Percentiles rank a stretch among this genome's conserved stretches.
Conservation (phyloP, 2,888 invertebrate genomes). For the Xestia rhomboidea region DNA sequence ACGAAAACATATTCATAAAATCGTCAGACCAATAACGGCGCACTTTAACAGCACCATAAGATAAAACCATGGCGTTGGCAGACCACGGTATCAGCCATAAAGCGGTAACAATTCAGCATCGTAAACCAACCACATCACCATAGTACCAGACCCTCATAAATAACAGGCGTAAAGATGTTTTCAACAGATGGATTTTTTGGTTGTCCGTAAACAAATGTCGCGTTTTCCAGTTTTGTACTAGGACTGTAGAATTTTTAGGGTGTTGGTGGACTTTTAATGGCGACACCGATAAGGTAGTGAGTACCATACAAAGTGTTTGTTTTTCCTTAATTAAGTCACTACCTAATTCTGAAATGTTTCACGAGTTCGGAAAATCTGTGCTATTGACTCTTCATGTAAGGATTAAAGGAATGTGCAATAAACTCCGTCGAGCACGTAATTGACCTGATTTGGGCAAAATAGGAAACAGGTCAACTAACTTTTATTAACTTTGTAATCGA, state of each 20-base stretch:
- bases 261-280: constrained; percentile 21
- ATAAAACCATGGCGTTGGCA: constrained; percentile 62
- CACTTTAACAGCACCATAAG: constrained; percentile 65
- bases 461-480: constrained; percentile 32
- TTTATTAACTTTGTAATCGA: constrained; percentile 32
- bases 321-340: neutral
- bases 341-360: constrained; percentile 10
- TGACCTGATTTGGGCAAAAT: constrained; percentile 27
- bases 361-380: neutral
- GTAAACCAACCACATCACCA: constrained; percentile 75
- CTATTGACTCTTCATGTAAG: constrained; percentile 1
- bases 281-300: constrained; percentile 1
- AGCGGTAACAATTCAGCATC: constrained; percentile 76
- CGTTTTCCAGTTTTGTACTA: constrained; percentile 49
- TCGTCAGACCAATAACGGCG: constrained; percentile 62
- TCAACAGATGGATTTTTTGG: constrained; percentile 66
- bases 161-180: constrained; percentile 73
- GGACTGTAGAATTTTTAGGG: constrained; percentile 32
- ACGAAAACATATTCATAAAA: constrained; percentile 61
- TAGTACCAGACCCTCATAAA: constrained; percentile 69
- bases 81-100: constrained; percentile 68
- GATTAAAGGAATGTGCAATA: constrained; percentile 38
- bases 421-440: constrained; percentile 22
- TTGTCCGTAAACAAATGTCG: constrained; percentile 52
- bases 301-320: neutral